Conservation (phyloP, 2,888 invertebrate species). For the Prosopocoilus inquinatus region DNA sequence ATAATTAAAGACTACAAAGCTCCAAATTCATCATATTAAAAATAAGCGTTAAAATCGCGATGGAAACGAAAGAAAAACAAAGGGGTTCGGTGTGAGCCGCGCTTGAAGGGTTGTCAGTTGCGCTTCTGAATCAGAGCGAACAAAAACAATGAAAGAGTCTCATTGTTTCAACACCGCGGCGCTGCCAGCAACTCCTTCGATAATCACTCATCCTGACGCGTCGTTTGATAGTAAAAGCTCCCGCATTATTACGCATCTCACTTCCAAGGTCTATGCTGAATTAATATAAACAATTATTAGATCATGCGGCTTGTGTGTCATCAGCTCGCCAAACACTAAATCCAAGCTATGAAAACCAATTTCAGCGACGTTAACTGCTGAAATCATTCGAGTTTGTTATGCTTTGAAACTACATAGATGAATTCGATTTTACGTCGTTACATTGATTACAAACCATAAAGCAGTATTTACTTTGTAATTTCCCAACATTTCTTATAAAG, state of each 20-base stretch:
- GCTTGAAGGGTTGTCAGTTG: conserved; percentile 51
- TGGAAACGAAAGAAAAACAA: conserved; percentile 51
- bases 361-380: no score
- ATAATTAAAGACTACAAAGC: conserved; percentile 53
- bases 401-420: no score
- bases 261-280: neutral
- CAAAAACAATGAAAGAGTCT: conserved; percentile 53
- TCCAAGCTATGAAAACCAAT: no score
- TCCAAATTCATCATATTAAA: conserved; percentile 53
- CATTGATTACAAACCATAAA: no score
- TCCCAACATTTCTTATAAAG: no score
- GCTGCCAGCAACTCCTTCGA: conserved; percentile 31
- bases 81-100: conserved; percentile 42
- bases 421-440: no score
- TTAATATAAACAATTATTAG: no score
- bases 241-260: conserved; percentile 1
- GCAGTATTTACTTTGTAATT: no score
- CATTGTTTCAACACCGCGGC: conserved; percentile 21
- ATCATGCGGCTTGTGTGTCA: no score
- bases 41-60: conserved; percentile 50
- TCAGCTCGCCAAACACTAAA: no score
- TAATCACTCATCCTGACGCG: conserved; percentile 47
- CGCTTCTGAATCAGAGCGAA: conserved; percentile 45
- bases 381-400: no score
- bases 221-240: conserved; percentile 10